Percentiles rank a stretch among this genome's conserved stretches.
Conservation (phyloP, 2,888 invertebrate genomes). For the Galerucella nymphaeae region DNA sequence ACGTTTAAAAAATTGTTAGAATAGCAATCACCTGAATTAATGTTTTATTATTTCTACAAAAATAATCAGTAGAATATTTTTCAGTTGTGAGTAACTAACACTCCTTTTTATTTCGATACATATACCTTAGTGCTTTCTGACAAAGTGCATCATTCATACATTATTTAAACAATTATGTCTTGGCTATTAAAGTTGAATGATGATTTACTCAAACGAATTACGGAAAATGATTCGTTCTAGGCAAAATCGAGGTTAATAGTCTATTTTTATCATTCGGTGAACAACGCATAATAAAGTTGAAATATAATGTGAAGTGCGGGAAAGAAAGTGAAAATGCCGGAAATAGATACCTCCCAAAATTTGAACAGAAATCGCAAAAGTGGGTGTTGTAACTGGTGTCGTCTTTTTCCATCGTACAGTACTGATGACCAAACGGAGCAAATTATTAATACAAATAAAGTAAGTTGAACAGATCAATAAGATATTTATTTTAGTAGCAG, state of each 20-base stretch:
- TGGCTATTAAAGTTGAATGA: constrained; percentile 17
- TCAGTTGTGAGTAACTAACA: not conserved
- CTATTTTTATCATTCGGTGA: constrained; percentile 24
- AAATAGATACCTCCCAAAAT: constrained; percentile 30
- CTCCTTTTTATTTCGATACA: not conserved
- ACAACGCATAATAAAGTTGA: constrained; percentile 10
- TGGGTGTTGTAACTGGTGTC: constrained; percentile 35
- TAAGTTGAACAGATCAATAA: constrained; percentile 9
- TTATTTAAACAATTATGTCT: constrained; percentile 15
- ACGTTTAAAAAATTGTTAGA: too few relatives aligned
- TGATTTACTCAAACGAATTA: constrained; percentile 24
- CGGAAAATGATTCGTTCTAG: constrained; percentile 9
- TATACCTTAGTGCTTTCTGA: not conserved
- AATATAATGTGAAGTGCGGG: constrained; percentile 4
- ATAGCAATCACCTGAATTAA: too few relatives aligned
- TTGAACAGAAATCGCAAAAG: constrained; percentile 29
- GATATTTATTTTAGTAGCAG: not conserved
- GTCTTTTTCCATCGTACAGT: constrained; percentile 33
- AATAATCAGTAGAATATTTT: not conserved
- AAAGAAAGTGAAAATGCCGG: constrained; percentile 41
- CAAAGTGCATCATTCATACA: constrained; percentile 7
- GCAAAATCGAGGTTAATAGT: constrained; percentile 23
- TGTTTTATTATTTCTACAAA: too few relatives aligned
- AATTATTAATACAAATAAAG: constrained; percentile 8
- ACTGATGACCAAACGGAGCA: not conserved